Evolutionary conservation across 2,797 vertebrate species (phyloP).

Genomic region (Megalops cyprinoides): DNA sequence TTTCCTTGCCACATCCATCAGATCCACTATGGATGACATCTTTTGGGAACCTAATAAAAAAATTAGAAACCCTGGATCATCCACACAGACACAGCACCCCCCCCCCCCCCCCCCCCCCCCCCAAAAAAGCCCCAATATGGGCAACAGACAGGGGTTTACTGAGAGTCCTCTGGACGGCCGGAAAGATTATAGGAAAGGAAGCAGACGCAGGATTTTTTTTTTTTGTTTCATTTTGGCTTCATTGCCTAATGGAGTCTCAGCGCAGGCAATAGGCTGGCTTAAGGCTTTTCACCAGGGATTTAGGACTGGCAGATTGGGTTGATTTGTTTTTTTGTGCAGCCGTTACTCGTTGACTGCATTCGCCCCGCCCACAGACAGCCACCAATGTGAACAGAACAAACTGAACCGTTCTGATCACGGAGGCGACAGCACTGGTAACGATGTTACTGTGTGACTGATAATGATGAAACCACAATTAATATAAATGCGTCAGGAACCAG

Average conservation of each 20-base stretch:
- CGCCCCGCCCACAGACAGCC: background rate
- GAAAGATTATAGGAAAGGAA: slow-evolving; percentile 17
- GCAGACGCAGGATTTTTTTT: slow-evolving; percentile 37
- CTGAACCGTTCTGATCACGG: background rate
- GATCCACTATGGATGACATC: too few species aligned
- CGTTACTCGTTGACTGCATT: background rate
- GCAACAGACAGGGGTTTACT: background rate
- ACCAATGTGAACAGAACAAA: background rate
- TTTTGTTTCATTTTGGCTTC: slow-evolving; percentile 49
- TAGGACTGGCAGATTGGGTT: slow-evolving; percentile 48
- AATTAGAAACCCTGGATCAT: background rate
- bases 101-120: background rate
- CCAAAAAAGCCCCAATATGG: background rate
- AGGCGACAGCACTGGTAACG: background rate
- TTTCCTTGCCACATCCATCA: too few species aligned
- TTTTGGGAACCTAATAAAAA: too few species aligned
- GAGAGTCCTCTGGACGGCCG: slow-evolving; percentile 17
- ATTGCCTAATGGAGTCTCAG: slow-evolving; percentile 45
- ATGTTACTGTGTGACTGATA: background rate
- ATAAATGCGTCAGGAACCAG: background rate
- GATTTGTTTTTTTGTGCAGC: slow-evolving; percentile 5
- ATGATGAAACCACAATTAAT: background rate
- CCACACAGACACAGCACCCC: background rate
- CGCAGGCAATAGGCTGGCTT: slow-evolving; percentile 33
- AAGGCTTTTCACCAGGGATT: slow-evolving; percentile 44